phyloP scores from a whole-genome alignment of 2,888 invertebrate genomes.

The Dione vanillae region DNA sequence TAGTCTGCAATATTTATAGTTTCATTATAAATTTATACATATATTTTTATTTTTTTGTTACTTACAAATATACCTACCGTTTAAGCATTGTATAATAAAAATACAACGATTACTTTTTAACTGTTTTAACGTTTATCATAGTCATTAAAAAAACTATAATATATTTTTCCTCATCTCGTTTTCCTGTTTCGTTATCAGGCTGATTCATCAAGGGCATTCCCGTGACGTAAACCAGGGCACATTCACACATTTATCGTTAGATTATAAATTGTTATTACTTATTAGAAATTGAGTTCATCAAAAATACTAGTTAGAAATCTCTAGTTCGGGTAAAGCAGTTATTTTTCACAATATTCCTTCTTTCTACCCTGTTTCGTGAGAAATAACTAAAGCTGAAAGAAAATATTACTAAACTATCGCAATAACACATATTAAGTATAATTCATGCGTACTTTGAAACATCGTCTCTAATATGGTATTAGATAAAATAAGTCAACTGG shows the following conservation, averaged over 20 bases:
- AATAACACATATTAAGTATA: background rate
- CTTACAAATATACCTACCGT: background rate
- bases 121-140: background rate
- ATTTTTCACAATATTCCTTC: no score
- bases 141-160: background rate
- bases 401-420: background rate
- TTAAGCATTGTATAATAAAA: no score
- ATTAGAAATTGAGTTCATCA: no score
- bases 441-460: background rate
- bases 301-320: no score
- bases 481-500: conserved; percentile 14
- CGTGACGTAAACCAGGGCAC: conserved; percentile 38
- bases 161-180: conserved; percentile 32
- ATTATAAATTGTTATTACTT: conserved; percentile 6
- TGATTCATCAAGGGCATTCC: conserved; percentile 46
- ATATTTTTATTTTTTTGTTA: background rate
- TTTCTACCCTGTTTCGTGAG: no score
- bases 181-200: conserved; percentile 42
- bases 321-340: no score
- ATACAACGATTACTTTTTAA: no score
- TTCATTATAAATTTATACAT: background rate
- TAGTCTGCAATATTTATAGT: no score
- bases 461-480: background rate
- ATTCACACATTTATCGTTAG: background rate
- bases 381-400: no score